phyloP scores from a whole-genome alignment of 1,140 invertebrate species.

The Lysiphlebus fabarum region DNA sequence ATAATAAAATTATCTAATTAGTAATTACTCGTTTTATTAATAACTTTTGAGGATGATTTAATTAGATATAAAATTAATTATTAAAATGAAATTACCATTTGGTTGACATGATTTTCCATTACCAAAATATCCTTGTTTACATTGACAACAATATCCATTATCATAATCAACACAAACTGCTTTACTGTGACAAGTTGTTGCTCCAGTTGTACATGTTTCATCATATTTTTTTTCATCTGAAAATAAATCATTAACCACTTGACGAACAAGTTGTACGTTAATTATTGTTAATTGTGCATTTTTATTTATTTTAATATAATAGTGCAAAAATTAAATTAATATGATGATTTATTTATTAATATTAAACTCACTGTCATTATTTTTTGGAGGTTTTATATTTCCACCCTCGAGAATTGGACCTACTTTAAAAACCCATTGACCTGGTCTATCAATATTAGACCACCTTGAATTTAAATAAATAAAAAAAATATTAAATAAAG shows the following conservation, averaged over 20 bases:
- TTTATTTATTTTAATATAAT: neutral
- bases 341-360: conserved; percentile 15
- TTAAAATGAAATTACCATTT: conserved; percentile 62
- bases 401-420: conserved; percentile 62
- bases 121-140: conserved; percentile 77
- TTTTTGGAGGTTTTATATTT: conserved; percentile 68
- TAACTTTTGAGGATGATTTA: too few relatives aligned
- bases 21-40: too few relatives aligned
- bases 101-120: conserved; percentile 87
- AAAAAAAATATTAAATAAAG: neutral
- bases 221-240: conserved; percentile 21
- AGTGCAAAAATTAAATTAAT: conserved; percentile 7
- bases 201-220: conserved; percentile 56
- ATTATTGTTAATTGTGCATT: conserved; percentile 14
- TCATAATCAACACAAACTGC: conserved; percentile 79
- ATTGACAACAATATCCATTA: conserved; percentile 85
- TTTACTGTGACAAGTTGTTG: conserved; percentile 74
- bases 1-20: too few relatives aligned
- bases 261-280: conserved; percentile 28
- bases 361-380: conserved; percentile 35
- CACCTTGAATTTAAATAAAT: conserved; percentile 59
- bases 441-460: conserved; percentile 78
- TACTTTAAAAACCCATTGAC: conserved; percentile 80
- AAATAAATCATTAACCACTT: conserved; percentile 30
- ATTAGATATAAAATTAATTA: too few relatives aligned